Evolutionary conservation across 2,888 invertebrate species (phyloP), one percentile per base, ranked within the genome.

Genomic region (Chaitophorus viminalis): DNA sequence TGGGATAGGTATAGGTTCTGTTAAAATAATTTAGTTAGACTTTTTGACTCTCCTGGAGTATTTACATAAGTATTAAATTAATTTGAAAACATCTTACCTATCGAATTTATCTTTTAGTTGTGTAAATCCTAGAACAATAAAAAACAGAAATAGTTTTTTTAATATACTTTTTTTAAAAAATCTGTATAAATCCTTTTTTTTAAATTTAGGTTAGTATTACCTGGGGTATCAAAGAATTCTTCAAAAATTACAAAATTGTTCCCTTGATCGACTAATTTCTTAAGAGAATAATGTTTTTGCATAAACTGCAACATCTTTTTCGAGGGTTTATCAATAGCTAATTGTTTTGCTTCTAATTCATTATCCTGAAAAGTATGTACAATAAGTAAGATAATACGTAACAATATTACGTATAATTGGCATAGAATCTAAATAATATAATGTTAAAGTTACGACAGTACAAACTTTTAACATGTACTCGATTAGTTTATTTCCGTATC

Each of bases 281-380:
- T 92, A 0, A 94, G 92, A 31, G 93, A 93, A 91, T 97, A 99
- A 91, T 98, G 96, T 91, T 96, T 97, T 72, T 93, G 93, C 33
- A 99, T 92, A 92, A 99, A 99, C 60, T 94, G 94, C 90, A 96
- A 93, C 90, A 98, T 95, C 91, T 98, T 98, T 81, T 95, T 94
- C 0, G 98, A 98, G 0, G 99, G 99, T 72, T 97, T 94, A 92
- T 99, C 99, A 89, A 99, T 95, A 0, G 99, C 98, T 90, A 98
- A 92, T 91, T 96, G 94, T 5, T 94, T 92, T 0, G 96, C 95
- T 79, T 92, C 91, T 76, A 94, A 92, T 84, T 94, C 93, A 92
- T 95, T 94, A 89, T 95, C 95, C 94, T 95, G 92, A 89, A 93
- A 92, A 33, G 74, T 74, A 46, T 46, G 14, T 46, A 74, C 36